A percentile compares a stretch with the other conserved stretches of the same genome.
Evolutionary conservation across 2,797 vertebrate species (phyloP).

Genomic region (Aythya fuligula): DNA sequence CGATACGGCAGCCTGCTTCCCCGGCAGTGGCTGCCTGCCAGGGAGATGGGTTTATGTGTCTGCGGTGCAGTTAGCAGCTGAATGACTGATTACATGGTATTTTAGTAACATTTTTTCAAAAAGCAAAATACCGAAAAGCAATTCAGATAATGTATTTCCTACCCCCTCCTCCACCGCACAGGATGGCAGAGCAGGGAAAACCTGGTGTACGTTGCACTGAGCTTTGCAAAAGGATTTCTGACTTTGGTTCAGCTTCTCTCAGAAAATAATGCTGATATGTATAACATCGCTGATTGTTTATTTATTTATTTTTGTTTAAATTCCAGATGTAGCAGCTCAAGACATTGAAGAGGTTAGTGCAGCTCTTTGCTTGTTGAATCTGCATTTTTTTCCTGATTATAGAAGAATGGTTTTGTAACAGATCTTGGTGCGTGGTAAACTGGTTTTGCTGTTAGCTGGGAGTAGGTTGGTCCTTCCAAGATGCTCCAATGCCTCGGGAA

Average conservation of each 20-base stretch:
- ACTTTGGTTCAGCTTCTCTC: background rate
- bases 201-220: background rate
- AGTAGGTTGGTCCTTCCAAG: background rate
- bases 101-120: constrained; percentile 59
- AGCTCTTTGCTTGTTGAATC: constrained; percentile 54
- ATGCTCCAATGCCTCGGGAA: background rate
- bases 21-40: constrained; percentile 51
- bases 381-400: background rate
- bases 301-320: background rate
- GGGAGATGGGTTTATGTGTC: constrained; percentile 27
- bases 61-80: constrained; percentile 55
- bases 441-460: constrained; percentile 2
- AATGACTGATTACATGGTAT: constrained; percentile 42
- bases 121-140: constrained; percentile 48
- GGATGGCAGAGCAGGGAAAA: background rate
- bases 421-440: background rate
- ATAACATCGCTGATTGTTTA: constrained; percentile 6
- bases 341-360: constrained; percentile 77
- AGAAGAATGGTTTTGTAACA: constrained; percentile 18
- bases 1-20: background rate
- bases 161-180: background rate
- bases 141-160: constrained; percentile 56
- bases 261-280: background rate
- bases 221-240: constrained; percentile 7
- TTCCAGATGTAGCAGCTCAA: constrained; percentile 70